Evolutionary conservation across 2,888 invertebrate genomes (phyloP).

Genomic region (Meandrusa payeni): DNA sequence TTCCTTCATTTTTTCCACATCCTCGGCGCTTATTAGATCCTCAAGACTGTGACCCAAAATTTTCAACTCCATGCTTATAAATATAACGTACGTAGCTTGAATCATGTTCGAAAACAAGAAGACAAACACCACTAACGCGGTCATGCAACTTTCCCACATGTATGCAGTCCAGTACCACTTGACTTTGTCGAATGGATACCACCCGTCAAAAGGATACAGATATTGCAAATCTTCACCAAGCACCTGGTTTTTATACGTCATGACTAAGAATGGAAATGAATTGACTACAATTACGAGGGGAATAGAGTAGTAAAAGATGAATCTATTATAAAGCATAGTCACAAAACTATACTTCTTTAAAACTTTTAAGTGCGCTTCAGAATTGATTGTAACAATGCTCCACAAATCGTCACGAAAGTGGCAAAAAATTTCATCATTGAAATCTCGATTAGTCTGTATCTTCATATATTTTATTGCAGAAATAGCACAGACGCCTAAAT

Average conservation of each 20-base stretch:
- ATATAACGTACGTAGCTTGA: constrained; percentile 47
- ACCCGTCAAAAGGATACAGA: constrained; percentile 62
- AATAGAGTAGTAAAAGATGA: constrained; percentile 47
- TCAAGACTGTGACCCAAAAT: constrained; percentile 49
- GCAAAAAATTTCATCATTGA: constrained; percentile 46
- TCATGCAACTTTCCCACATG: constrained; percentile 60
- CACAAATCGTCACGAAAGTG: constrained; percentile 53
- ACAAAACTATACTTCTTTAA: constrained; percentile 42
- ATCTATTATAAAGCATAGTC: constrained; percentile 42
- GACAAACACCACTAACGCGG: constrained; percentile 50
- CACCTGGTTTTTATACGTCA: constrained; percentile 46
- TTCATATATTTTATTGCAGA: constrained; percentile 51
- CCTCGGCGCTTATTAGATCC: constrained; percentile 41
- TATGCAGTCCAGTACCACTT: constrained; percentile 58
- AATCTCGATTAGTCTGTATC: constrained; percentile 41
- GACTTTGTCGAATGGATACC: constrained; percentile 67
- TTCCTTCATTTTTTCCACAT: constrained; percentile 38
- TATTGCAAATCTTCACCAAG: constrained; percentile 41
- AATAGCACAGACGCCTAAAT: constrained; percentile 57
- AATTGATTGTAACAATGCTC: constrained; percentile 40
- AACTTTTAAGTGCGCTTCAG: constrained; percentile 39
- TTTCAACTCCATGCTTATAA: constrained; percentile 61
- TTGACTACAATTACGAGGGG: constrained; percentile 45
- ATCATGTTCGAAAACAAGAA: constrained; percentile 51
- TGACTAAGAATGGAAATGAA: constrained; percentile 57